phyloP scores from a whole-genome alignment of 2,113 vertebrate genomes.

The Periophthalmodon schlosseri region DNA sequence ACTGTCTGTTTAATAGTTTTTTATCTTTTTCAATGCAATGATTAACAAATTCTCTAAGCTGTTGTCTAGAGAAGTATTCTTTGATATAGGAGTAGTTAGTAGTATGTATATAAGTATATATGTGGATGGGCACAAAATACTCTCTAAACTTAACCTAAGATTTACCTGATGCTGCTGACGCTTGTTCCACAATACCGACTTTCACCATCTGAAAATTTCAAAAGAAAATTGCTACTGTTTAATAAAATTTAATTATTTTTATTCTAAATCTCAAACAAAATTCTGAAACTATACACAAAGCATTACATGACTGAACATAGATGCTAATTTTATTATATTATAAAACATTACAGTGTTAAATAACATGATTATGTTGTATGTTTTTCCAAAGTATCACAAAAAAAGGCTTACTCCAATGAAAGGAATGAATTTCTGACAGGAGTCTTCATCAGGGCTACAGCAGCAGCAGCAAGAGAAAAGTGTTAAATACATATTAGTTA shows the following conservation, averaged over 20 bases:
- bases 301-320: no score
- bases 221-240: background rate
- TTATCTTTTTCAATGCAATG: background rate
- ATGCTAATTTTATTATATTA: no score
- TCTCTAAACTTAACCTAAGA: background rate
- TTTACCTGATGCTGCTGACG: conserved; percentile 89
- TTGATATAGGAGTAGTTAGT: no score
- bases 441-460: conserved; percentile 92
- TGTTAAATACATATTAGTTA: conserved; percentile 6
- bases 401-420: conserved; percentile 89
- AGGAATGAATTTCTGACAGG: conserved; percentile 97
- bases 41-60: background rate
- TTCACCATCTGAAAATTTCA: conserved; percentile 87
- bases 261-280: background rate
- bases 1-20: no score
- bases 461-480: conserved; percentile 32
- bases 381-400: background rate
- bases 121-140: no score
- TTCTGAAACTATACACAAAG: background rate
- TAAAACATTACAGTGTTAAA: no score
- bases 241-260: background rate
- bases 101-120: no score
- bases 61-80: background rate
- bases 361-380: background rate
- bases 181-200: conserved; percentile 94